A percentile compares a stretch with the other conserved stretches of the same genome.
Conservation (phyloP, 2,113 vertebrate species). For the Apteryx mantelli region DNA sequence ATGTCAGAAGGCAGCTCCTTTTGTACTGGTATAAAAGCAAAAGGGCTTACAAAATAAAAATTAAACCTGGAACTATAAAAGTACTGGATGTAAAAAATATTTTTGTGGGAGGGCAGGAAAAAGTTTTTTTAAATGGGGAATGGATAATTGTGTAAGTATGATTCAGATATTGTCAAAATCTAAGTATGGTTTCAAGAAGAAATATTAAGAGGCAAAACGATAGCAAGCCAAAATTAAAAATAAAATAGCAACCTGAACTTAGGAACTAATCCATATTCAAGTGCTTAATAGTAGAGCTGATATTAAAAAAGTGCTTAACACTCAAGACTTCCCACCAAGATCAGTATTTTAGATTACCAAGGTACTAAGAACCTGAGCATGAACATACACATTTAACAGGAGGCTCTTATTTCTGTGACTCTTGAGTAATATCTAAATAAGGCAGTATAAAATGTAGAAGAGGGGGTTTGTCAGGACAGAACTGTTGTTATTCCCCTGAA, state of each 20-base stretch:
- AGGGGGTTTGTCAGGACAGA: background rate
- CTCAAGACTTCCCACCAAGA: background rate
- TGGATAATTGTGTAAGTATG: background rate
- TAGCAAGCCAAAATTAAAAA: background rate
- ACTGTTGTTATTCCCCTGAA: background rate
- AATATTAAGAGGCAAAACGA: background rate
- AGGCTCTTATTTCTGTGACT: background rate
- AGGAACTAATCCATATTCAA: background rate
- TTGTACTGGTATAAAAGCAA: conserved; percentile 22
- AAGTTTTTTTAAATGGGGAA: background rate
- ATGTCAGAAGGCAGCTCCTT: conserved; percentile 9
- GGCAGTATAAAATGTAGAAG: background rate
- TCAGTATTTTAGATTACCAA: background rate
- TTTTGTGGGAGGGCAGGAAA: background rate
- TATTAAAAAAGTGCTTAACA: background rate
- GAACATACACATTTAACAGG: background rate
- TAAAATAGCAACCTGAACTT: background rate
- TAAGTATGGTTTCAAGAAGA: background rate
- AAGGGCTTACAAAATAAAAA: conserved; percentile 12
- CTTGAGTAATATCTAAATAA: background rate
- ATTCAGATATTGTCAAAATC: background rate
- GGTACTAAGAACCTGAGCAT: background rate
- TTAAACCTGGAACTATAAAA: conserved; percentile 25
- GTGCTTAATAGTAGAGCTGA: background rate
- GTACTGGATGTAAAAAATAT: conserved; percentile 16